Base-by-base conservation (phyloP, 2,113 vertebrate genomes). In the Cyrtonyx montezumae region DNA sequence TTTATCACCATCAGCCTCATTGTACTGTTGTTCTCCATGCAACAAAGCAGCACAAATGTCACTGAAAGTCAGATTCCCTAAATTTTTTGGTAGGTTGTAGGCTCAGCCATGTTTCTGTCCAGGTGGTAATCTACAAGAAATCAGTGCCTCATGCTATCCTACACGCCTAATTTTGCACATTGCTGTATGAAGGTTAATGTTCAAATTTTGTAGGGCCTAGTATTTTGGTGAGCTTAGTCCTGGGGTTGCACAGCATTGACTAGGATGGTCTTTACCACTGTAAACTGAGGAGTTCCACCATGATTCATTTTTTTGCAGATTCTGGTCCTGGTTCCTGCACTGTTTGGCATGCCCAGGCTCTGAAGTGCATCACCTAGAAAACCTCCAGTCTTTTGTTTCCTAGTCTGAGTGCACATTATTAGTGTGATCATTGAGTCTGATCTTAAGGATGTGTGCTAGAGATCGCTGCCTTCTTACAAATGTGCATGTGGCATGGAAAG, bases 301-400 rank as follows among this genome's bases (percentile, higher is more conserved):
- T 1, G 1, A 36, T 30, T 88, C 7, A 5, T 66, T 79, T 71
- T 37, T 84, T 62, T 0, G 0, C 30, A 30, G 23, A 8, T 55
- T 11, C 51, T 23, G 87, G 20, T 40, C 1, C 1, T 25, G 46
- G 51, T 74, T 80, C 34, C 69, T 46, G 13, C 9, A 79, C 15
- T 0, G 0, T 48, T 68, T 87, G 32, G 63, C 76, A 42, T 26
- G n/a, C 0, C 0, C 9, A 2, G 67, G 34, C 70, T 91, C 28
- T 79, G 55, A 62, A 79, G 37, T 74, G 20, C 3, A 2, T 32
- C 45, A 63, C 34, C 51, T 82, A 92, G 45, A 59, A 75, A 91
- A 74, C 55, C 45, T 89, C 9, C 21, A 53, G 25, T 40, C 21
- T 59, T 79, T 13, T 85, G 82, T 94, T 92, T 91, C n/a, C 61